Percentiles rank a stretch among this genome's conserved stretches.
These are phyloP conservation scores for Baccha elongata DNA, from an alignment of 2,888 invertebrate genomes.

Conservation along the genomic window DNA sequence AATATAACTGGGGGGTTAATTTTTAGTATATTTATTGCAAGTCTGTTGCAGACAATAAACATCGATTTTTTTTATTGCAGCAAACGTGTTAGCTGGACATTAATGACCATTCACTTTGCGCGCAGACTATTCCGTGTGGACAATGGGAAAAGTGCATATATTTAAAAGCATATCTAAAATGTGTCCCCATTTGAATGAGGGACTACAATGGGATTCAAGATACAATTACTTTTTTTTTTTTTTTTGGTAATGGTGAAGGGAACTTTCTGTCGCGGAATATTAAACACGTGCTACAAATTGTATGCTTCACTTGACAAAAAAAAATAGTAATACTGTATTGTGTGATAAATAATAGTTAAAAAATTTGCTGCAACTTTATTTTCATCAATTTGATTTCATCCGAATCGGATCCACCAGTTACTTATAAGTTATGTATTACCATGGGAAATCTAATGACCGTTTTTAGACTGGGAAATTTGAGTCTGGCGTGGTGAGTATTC, in stretches of 20 bases:
- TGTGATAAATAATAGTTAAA: no score
- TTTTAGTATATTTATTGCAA: no score
- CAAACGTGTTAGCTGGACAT: conserved; percentile 41
- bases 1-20: conserved; percentile 40
- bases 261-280: conserved; percentile 41
- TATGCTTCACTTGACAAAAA: no score
- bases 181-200: conserved; percentile 4
- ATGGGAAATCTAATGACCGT: no score
- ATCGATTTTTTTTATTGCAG: conserved; percentile 13
- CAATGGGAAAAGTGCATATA: conserved; percentile 12
- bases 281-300: conserved; percentile 26
- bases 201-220: conserved; percentile 6
- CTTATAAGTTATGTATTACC: no score
- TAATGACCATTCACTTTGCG: conserved; percentile 51
- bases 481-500: no score
- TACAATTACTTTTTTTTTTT: conserved; percentile 40
- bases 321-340: no score
- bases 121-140: conserved; percentile 17
- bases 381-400: no score
- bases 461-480: no score
- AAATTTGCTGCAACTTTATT: no score
- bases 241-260: conserved; percentile 48
- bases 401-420: no score
- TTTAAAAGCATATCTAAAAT: conserved; percentile 1
- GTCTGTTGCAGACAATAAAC: conserved; percentile 39